Base-by-base conservation (phyloP, 2,888 invertebrate species). In the Andrena bicolor region DNA sequence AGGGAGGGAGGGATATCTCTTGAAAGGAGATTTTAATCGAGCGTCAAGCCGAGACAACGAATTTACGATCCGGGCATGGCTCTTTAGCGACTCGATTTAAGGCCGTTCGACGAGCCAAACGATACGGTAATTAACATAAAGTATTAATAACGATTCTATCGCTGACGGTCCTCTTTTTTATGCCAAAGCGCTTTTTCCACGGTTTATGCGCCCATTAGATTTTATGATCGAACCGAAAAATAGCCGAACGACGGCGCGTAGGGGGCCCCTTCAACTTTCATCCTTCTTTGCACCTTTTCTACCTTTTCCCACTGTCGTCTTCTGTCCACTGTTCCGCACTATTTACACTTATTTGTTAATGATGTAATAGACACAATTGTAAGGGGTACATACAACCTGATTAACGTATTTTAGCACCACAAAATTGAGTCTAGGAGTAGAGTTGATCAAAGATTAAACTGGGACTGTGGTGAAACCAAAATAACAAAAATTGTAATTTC, bases 221-320 rank as follows among this genome's bases (percentile, higher is more conserved):
- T 93, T 93, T 93, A 93, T 92, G 93, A 93, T 93, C 92, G 88
- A 91, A 91, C 92, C 91, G 85, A 93, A 91, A 92, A 93, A 93
- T 91, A 89, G 88, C 89, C 87, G 84, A 86, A 90, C 90, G 89
- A 88, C 88, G 86, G 83, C 88, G 89, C 88, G 85, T 84, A 87
- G 89, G 86, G 88, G 86, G 88, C 88, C 63, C 76, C 74, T 83
- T 77, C 65, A 81, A 71, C 76, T 68, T 71, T 74, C 76, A 83
- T 82, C 83, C 83, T 82, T 69, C 76, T 76, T 69, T 68, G 74
- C 65, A 63, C 60, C 69, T 58, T 63, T 71, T 23, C 60, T 58
- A 69, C 51, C 65, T 23, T 20, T 79, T 49, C 65, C 76, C 58
- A 28, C 51, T 23, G 58, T 77, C 83, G 49, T 58, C 56, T 73